Base-by-base conservation (phyloP, 1,140 invertebrate genomes). In the Tetragnatha versicolor region DNA sequence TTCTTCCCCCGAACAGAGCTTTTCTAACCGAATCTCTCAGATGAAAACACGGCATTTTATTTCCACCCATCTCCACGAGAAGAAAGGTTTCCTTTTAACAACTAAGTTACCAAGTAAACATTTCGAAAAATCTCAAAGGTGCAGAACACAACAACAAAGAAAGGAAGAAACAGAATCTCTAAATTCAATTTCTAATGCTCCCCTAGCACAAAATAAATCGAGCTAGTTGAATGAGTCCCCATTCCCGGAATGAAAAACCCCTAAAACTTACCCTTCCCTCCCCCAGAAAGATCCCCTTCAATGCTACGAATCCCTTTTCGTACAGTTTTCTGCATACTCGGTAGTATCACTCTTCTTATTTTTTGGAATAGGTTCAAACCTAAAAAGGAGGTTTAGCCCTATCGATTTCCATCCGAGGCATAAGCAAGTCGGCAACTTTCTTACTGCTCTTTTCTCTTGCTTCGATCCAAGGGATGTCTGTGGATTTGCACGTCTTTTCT, bases 151-250 rank as follows among this genome's bases (percentile, higher is more conserved):
- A n/a, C n/a, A n/a, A n/a, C n/a, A n/a, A n/a, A n/a, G n/a, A n/a
- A n/a, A n/a, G n/a, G n/a, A n/a, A 58, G 35, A 33, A 58, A 58
- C 55, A 31, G n/a, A 58, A 58, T 58, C 55, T 33, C 17, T 33
- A 31, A 58, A 58, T 58, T 31, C 29, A 1, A n/a, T n/a, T n/a
- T n/a, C n/a, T n/a, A n/a, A n/a, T n/a, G 17, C 29, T 58, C 14
- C 29, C 12, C 55, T 58, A 58, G 55, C 35, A 58, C 55, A 58
- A 58, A 58, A 58, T 58, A 58, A 58, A 58, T 58, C 35, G 55
- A 58, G 20, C 27, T 31, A 31, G 55, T 58, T 58, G 55, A 58
- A 58, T 58, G 55, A 58, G 35, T 58, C 29, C 29, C 29, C 27
- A n/a, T 58, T 58, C 35, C 35, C 14, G 55, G n/a, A n/a, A 58